Conservation (phyloP, 2,797 vertebrate species). For the Parauchenoglanis ngamensis region DNA sequence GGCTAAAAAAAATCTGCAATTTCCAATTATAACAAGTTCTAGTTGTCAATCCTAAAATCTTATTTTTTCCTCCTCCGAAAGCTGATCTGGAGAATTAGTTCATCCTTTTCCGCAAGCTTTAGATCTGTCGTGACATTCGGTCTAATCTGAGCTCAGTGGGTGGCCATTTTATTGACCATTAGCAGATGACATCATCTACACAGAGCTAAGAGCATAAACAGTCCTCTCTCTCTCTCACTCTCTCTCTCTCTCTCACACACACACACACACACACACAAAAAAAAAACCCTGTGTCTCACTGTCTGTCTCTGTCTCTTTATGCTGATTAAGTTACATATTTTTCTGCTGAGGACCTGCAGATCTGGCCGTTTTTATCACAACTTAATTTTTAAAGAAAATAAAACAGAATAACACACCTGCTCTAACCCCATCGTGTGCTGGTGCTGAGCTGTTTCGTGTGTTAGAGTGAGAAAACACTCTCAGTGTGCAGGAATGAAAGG, state of each 20-base stretch:
- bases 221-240: not conserved
- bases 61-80: not conserved
- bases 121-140: slow-evolving; percentile 36
- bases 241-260: not conserved
- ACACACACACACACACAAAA: slow-evolving; percentile 26
- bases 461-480: not conserved
- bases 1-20: not conserved
- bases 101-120: not conserved
- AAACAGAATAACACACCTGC: not conserved
- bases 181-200: slow-evolving; percentile 37
- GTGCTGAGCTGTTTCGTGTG: not conserved
- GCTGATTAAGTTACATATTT: not conserved
- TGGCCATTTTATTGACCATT: slow-evolving; percentile 42
- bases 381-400: not conserved
- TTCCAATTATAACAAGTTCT: not conserved
- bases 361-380: not conserved
- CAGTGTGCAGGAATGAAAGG: not conserved
- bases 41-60: not conserved
- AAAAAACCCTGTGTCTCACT: not conserved
- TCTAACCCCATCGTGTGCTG: not conserved
- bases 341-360: not conserved
- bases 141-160: slow-evolving; percentile 41
- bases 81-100: slow-evolving; percentile 8
- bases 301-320: slow-evolving; percentile 11
- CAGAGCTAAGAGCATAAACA: slow-evolving; percentile 15